phyloP scores from a whole-genome alignment of 1,140 invertebrate genomes.

The Pseudachorutes palmiensis region DNA sequence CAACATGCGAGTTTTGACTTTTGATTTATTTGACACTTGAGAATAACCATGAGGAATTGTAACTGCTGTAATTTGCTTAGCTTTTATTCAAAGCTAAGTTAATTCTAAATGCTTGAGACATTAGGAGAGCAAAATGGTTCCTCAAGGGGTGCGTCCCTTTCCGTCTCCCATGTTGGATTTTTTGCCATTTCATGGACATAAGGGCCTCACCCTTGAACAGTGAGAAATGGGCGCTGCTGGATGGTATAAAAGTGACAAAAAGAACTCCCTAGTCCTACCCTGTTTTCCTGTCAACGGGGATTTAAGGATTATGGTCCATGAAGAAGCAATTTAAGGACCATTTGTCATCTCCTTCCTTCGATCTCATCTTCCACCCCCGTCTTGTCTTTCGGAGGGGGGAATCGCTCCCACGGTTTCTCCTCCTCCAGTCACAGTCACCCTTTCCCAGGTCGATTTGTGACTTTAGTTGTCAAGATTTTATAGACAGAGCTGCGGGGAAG shows the following conservation, averaged over 20 bases:
- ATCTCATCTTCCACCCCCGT: background rate
- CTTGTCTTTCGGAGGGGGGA: too few relatives aligned
- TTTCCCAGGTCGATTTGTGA: background rate
- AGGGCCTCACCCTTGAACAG: too few relatives aligned
- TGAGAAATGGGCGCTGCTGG: background rate
- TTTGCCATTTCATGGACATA: too few relatives aligned
- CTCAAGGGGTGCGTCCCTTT: too few relatives aligned
- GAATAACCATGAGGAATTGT: too few relatives aligned
- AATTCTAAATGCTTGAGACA: too few relatives aligned
- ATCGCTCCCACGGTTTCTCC: background rate
- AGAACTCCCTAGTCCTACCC: background rate
- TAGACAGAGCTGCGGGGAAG: background rate
- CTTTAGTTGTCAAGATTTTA: background rate
- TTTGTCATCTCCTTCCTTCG: constrained; percentile 29
- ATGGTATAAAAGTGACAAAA: background rate
- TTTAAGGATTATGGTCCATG: background rate
- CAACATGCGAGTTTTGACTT: background rate
- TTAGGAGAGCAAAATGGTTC: background rate
- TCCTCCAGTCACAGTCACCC: background rate
- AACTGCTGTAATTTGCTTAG: too few relatives aligned
- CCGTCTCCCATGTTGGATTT: too few relatives aligned
- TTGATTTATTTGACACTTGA: too few relatives aligned
- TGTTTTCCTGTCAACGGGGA: background rate
- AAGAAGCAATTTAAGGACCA: constrained; percentile 30
- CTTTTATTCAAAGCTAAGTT: too few relatives aligned